phyloP scores from a whole-genome alignment of 2,113 vertebrate species.

The Callocephalon fimbriatum region DNA sequence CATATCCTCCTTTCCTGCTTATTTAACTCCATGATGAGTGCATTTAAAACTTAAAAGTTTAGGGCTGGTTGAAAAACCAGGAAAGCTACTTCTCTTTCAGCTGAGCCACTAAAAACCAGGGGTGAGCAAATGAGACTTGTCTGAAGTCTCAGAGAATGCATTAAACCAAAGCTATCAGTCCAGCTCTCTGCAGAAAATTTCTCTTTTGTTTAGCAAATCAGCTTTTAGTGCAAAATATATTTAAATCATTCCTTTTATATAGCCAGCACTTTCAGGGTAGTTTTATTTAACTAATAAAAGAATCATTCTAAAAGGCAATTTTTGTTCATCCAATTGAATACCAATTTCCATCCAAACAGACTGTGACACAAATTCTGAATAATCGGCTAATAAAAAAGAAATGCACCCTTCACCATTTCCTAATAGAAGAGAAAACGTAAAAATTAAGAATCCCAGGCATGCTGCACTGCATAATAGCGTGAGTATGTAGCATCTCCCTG shows the following conservation, averaged over 20 bases:
- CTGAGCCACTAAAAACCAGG: constrained; percentile 9
- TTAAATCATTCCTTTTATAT: constrained; percentile 20
- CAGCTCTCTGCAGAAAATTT: background rate
- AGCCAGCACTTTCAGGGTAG: constrained; percentile 14
- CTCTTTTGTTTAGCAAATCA: constrained; percentile 51
- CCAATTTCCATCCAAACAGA: constrained; percentile 38
- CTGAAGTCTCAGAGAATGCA: background rate
- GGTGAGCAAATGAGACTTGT: constrained; percentile 9
- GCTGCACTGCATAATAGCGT: background rate
- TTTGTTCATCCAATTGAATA: constrained; percentile 54
- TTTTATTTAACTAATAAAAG: constrained; percentile 67
- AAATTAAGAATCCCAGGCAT: constrained; percentile 32
- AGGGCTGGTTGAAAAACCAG: background rate
- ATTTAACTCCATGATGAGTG: background rate
- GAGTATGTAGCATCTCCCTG: background rate
- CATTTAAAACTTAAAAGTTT: background rate
- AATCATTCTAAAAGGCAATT: constrained; percentile 51
- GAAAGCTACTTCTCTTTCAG: background rate
- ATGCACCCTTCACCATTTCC: constrained; percentile 24
- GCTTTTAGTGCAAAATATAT: constrained; percentile 38
- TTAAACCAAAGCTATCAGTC: constrained; percentile 10
- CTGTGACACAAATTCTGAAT: constrained; percentile 56
- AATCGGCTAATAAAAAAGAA: constrained; percentile 47
- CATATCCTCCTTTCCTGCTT: background rate
- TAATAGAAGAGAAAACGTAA: constrained; percentile 47